Evolutionary conservation across 1,140 invertebrate species (phyloP), one percentile per base, ranked within the genome.

Genomic region (Mylabris phalerata): DNA sequence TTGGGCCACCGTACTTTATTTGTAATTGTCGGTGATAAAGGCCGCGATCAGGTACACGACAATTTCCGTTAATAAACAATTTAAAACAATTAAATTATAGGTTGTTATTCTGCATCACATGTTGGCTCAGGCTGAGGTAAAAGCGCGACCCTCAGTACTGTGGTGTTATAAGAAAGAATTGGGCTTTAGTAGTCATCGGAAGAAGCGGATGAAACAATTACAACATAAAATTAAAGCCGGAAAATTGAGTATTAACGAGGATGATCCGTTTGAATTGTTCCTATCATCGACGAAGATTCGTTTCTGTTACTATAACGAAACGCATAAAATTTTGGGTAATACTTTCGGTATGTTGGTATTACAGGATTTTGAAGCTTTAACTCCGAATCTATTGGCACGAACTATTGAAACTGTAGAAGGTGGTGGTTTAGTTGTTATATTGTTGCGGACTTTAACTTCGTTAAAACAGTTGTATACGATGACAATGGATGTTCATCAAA

Each of bases 131-230:
- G 89, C 95, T 4, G 84, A 86, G 52, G 87, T 98, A 0, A 95
- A 95, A 78, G 84, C 93, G 0, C 81, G 95, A 56, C 96, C 97
- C 7, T 86, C 84, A 41, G 93, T 98, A 0, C 75, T 99, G 13
- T 99, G 98, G 98, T 99, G 97, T 74, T 99, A 99, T 74, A 99
- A 99, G 76, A 98, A 93, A 71, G 89, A 95, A 78, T 78, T 99
- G 70, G 87, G 93, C 67, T 92, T 99, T 66, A 96, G 88, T 73
- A 96, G 93, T 70, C 91, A 98, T 73, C 84, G 93, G 3, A 92
- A 95, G 67, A 99, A 98, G 75, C 81, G 90, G 59, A 95, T 94
- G 78, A 93, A 93, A 67, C 80, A 87, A 41, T 69, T 93, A 2
- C 82, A 92, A 65, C 90, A 89, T 67, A 98, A 95, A 77, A 87